These are phyloP conservation scores for Zygogramma bicolorata DNA, from an alignment of 2,888 invertebrate species.

Conservation along the genomic window DNA sequence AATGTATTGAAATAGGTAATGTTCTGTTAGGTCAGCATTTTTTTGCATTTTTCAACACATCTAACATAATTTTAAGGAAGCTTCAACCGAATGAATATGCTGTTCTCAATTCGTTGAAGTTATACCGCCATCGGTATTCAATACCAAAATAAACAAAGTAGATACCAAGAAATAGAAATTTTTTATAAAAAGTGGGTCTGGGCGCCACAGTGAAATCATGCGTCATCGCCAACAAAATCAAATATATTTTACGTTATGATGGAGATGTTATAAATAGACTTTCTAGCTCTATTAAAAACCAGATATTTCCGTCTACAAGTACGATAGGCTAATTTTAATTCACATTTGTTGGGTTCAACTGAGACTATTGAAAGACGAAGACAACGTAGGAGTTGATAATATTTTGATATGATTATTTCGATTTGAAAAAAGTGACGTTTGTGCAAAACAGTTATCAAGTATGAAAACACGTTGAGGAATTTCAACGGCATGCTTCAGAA, in stretches of 20 bases:
- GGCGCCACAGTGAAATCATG: background rate
- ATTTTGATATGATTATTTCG: background rate
- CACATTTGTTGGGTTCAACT: background rate
- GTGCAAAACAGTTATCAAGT: too few relatives aligned
- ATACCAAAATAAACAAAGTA: background rate
- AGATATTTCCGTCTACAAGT: slow-evolving; percentile 32
- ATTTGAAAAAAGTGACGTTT: too few relatives aligned
- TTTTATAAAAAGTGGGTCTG: background rate
- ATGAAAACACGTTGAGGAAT: too few relatives aligned
- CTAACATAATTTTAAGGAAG: too few relatives aligned
- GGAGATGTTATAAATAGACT: slow-evolving; percentile 40
- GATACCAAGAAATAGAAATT: background rate
- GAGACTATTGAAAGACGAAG: background rate
- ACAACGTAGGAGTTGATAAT: background rate
- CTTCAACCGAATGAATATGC: too few relatives aligned
- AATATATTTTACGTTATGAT: slow-evolving; percentile 32
- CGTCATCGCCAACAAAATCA: slow-evolving; percentile 16
- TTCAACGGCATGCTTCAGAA: too few relatives aligned
- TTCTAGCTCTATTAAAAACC: slow-evolving; percentile 31
- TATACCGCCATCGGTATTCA: background rate
- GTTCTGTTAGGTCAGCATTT: too few relatives aligned
- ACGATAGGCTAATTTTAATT: slow-evolving; percentile 17
- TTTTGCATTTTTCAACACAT: too few relatives aligned
- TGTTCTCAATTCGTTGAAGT: too few relatives aligned
- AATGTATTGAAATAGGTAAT: too few relatives aligned